These are phyloP conservation scores for Penaeus chinensis DNA, from an alignment of 1,140 invertebrate genomes.

Conservation along the genomic window DNA sequence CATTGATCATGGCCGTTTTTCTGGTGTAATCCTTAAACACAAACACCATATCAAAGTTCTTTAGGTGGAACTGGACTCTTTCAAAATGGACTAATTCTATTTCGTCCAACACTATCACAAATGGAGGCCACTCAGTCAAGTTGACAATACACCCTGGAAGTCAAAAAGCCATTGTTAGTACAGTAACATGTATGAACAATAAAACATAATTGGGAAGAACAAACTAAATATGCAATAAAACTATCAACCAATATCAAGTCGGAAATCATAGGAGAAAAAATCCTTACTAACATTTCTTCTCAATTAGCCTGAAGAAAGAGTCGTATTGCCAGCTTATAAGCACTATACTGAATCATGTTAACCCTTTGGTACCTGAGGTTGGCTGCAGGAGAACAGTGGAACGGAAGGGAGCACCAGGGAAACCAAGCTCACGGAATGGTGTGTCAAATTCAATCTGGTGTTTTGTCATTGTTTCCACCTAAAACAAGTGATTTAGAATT, in stretches of 20 bases:
- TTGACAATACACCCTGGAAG: conserved; percentile 79
- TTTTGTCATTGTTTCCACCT: conserved; percentile 95
- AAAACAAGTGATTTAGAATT: background rate
- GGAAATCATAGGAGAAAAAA: no score
- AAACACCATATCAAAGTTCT: conserved; percentile 99
- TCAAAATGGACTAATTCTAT: conserved; percentile 99
- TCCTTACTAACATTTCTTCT: no score
- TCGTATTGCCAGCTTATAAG: no score
- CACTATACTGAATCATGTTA: no score
- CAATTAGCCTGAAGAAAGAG: no score
- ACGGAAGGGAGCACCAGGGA: conserved; percentile 96
- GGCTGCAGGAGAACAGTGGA: conserved; percentile 97
- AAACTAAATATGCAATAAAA: no score
- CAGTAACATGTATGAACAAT: no score
- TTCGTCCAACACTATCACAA: conserved; percentile 97
- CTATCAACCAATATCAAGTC: no score
- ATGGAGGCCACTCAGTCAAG: conserved; percentile 98
- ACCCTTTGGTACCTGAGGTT: conserved; percentile 84
- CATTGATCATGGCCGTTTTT: conserved; percentile 96
- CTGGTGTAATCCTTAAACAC: conserved; percentile 98
- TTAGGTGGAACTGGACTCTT: conserved; percentile 96
- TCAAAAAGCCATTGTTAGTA: background rate
- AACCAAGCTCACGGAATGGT: conserved; percentile 97
- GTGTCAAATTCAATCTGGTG: conserved; percentile 98
- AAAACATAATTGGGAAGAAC: no score